Conservation (phyloP, 2,888 invertebrate genomes). For the Agonopterix subpropinquella region DNA sequence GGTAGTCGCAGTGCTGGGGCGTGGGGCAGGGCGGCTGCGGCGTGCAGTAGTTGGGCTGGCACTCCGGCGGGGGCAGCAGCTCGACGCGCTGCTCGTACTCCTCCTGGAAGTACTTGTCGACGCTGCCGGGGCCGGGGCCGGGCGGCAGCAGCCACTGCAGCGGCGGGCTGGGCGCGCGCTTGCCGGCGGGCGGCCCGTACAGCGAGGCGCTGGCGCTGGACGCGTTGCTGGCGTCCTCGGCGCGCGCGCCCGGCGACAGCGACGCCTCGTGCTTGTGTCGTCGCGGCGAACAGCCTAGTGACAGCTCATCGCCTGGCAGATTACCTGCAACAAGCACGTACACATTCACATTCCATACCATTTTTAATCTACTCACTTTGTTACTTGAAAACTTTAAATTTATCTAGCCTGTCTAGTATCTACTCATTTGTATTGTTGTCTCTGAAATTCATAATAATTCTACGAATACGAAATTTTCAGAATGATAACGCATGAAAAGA, state of each 20-base stretch:
- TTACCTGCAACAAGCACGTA: slow-evolving; percentile 78
- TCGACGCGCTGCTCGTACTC: slow-evolving; percentile 83
- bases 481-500: too few species aligned
- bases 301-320: slow-evolving; percentile 86
- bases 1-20: slow-evolving; percentile 79
- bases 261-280: slow-evolving; percentile 78
- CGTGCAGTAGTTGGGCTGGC: slow-evolving; percentile 67
- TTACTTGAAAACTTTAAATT: too few species aligned
- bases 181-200: slow-evolving; percentile 70
- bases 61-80: slow-evolving; percentile 65
- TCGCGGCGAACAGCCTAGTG: slow-evolving; percentile 77
- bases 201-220: slow-evolving; percentile 77
- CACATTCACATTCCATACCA: too few species aligned
- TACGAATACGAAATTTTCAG: too few species aligned
- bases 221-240: slow-evolving; percentile 85
- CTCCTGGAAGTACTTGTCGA: slow-evolving; percentile 77
- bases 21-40: slow-evolving; percentile 60
- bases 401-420: too few species aligned
- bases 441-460: too few species aligned
- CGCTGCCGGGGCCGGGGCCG: slow-evolving; percentile 79
- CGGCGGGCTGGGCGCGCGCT: slow-evolving; percentile 69
- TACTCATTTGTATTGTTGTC: too few species aligned
- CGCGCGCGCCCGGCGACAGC: slow-evolving; percentile 81
- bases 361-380: too few species aligned
- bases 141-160: slow-evolving; percentile 84